phyloP scores from a whole-genome alignment of 2,113 vertebrate genomes.

The Protobothrops flavoviridis region DNA sequence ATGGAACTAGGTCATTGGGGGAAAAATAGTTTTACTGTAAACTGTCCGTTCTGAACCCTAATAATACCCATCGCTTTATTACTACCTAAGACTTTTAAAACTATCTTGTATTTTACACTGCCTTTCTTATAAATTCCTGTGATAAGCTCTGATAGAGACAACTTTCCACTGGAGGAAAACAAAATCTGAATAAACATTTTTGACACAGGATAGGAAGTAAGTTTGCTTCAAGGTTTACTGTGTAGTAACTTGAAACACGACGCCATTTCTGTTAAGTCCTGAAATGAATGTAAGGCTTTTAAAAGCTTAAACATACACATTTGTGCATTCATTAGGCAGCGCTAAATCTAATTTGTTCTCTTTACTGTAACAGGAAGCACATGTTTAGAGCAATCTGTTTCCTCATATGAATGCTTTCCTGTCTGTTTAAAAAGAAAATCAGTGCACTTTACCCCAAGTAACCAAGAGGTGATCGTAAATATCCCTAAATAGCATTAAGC shows the following conservation, averaged over 20 bases:
- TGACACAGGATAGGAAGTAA: background rate
- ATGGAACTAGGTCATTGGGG: background rate
- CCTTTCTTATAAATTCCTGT: background rate
- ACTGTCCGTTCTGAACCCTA: background rate
- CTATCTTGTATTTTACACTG: accelerated
- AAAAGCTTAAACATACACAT: conserved; percentile 69
- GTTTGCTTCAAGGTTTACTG: background rate
- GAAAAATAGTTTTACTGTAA: background rate
- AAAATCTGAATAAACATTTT: background rate
- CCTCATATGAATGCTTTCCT: conserved; percentile 75
- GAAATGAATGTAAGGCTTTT: conserved; percentile 67
- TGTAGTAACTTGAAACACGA: conserved; percentile 38
- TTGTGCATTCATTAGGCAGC: conserved; percentile 72
- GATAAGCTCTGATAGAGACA: background rate
- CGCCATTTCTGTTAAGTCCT: conserved; percentile 58
- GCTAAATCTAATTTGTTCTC: conserved; percentile 76
- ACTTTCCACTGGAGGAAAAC: background rate
- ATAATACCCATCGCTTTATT: background rate
- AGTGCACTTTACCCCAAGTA: conserved; percentile 76
- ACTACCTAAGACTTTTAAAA: background rate
- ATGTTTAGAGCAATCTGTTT: conserved; percentile 79
- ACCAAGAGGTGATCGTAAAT: conserved; percentile 81
- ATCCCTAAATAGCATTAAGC: conserved; percentile 81
- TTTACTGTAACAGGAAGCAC: conserved; percentile 81
- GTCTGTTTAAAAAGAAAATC: conserved; percentile 70